A percentile compares a stretch with the other conserved stretches of the same genome.
These are phyloP conservation scores for Folsomia manolachei DNA, from an alignment of 2,888 invertebrate species.

Conservation along the genomic window DNA sequence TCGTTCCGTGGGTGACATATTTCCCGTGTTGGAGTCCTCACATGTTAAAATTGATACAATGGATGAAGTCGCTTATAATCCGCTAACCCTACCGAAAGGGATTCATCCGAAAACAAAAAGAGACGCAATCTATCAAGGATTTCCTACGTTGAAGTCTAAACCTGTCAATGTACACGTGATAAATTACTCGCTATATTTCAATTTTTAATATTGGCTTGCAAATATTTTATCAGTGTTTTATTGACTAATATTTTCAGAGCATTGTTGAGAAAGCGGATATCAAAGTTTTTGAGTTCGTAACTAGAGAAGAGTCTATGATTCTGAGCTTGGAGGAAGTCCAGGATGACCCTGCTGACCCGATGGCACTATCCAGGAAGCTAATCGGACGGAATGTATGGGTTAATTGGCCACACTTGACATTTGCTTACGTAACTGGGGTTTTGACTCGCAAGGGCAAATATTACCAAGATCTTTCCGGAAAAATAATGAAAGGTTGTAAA, in stretches of 20 bases:
- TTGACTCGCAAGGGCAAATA: constrained; percentile 32
- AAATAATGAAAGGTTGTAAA: constrained; percentile 27
- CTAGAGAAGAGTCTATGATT: constrained; percentile 78
- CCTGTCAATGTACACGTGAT: constrained; percentile 74
- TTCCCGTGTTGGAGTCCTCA: constrained; percentile 61
- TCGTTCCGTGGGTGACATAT: constrained; percentile 56
- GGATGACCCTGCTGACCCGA: constrained; percentile 56
- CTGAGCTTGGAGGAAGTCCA: constrained; percentile 57
- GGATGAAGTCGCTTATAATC: constrained; percentile 62
- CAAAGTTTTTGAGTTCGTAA: constrained; percentile 82
- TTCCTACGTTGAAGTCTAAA: constrained; percentile 85
- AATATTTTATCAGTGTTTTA: constrained; percentile 7
- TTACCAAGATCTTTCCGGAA: constrained; percentile 25
- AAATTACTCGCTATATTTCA: constrained; percentile 51
- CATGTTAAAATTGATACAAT: constrained; percentile 58
- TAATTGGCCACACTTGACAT: constrained; percentile 83
- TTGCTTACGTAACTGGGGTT: constrained; percentile 39
- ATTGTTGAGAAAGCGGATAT: constrained; percentile 67
- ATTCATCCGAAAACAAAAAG: constrained; percentile 66
- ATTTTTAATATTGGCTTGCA: background rate
- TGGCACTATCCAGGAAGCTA: constrained; percentile 62
- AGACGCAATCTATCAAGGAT: constrained; percentile 79
- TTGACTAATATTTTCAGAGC: constrained; percentile 58
- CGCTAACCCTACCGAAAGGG: constrained; percentile 65
- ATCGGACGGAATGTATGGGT: constrained; percentile 75